Conservation (phyloP, 35 echinoderm and acorn worm species). For the Apostichopus parvimensis region DNA sequence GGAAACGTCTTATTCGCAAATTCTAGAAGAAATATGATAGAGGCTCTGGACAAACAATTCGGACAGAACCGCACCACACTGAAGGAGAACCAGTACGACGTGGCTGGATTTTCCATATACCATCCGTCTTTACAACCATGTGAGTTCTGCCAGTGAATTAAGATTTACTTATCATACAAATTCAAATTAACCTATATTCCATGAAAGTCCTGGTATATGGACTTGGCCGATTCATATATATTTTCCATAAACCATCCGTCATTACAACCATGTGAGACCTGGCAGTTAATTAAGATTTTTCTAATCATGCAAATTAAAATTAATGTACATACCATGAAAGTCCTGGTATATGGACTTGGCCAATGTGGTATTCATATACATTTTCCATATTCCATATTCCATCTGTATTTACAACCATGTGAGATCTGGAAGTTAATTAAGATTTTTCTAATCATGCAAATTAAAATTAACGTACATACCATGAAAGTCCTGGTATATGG, state of each 20-base stretch:
- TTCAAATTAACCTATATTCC: too few relatives aligned
- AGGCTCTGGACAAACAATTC: slow-evolving; percentile 10
- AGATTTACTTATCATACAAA: too few relatives aligned
- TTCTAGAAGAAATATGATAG: slow-evolving; percentile 17
- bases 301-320: too few relatives aligned
- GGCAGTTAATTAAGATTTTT: too few relatives aligned
- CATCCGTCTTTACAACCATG: slow-evolving; percentile 32
- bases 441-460: too few relatives aligned
- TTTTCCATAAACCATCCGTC: slow-evolving; percentile 13
- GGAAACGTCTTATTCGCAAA: slow-evolving; percentile 10
- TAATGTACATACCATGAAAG: too few relatives aligned
- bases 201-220: too few relatives aligned
- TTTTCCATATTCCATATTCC: slow-evolving; percentile 14
- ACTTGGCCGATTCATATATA: too few relatives aligned
- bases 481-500: too few relatives aligned
- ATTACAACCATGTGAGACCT: too few relatives aligned
- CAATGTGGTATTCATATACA: background rate
- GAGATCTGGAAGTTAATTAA: background rate
- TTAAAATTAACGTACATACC: too few relatives aligned
- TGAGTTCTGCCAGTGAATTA: background rate
- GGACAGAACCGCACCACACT: slow-evolving; percentile 10
- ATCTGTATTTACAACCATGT: slow-evolving; percentile 23
- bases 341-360: too few relatives aligned
- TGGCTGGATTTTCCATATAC: slow-evolving; percentile 3
- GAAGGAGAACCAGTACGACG: slow-evolving; percentile 31